These are phyloP conservation scores for Solea senegalensis DNA, from an alignment of 2,113 vertebrate genomes.

Conservation along the genomic window DNA sequence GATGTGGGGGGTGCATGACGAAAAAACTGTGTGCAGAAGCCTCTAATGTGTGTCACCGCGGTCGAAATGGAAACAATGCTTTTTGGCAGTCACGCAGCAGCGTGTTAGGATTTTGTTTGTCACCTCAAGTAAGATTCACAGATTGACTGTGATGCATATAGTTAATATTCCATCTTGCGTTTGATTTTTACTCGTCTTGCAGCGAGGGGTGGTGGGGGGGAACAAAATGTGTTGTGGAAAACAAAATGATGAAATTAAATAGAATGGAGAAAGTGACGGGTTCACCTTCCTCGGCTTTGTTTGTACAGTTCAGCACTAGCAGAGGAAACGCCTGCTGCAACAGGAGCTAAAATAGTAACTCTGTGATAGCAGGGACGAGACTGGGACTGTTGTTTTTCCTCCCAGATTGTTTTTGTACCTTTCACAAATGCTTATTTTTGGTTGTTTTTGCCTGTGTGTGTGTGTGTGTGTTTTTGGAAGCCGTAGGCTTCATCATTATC, in stretches of 20 bases:
- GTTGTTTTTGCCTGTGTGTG: constrained; percentile 3
- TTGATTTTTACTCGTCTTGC: neutral
- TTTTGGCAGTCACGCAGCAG: constrained; percentile 1
- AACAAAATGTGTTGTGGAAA: constrained; percentile 18
- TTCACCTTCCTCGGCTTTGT: constrained; percentile 20
- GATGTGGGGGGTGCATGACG: constrained; percentile 26
- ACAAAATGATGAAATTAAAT: constrained; percentile 9
- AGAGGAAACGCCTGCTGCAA: constrained; percentile 26
- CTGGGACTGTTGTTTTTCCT: constrained; percentile 30
- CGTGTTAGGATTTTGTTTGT: constrained; percentile 4
- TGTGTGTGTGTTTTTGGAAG: constrained; percentile 19
- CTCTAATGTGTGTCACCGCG: neutral
- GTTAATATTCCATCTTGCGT: neutral
- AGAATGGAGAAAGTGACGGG: constrained; percentile 6
- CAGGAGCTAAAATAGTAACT: constrained; percentile 44
- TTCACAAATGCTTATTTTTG: constrained; percentile 31
- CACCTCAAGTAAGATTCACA: constrained; percentile 3
- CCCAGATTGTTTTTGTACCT: constrained; percentile 31
- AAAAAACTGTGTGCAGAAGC: neutral
- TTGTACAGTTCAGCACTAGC: constrained; percentile 27
- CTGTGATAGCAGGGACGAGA: constrained; percentile 25
- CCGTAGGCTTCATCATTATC: constrained; percentile 51
- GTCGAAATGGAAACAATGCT: constrained; percentile 15
- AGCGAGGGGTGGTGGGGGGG: neutral
- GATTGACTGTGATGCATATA: neutral